phyloP scores from a whole-genome alignment of 2,797 vertebrate species.

The Tokudaia tokunoshimensis region DNA sequence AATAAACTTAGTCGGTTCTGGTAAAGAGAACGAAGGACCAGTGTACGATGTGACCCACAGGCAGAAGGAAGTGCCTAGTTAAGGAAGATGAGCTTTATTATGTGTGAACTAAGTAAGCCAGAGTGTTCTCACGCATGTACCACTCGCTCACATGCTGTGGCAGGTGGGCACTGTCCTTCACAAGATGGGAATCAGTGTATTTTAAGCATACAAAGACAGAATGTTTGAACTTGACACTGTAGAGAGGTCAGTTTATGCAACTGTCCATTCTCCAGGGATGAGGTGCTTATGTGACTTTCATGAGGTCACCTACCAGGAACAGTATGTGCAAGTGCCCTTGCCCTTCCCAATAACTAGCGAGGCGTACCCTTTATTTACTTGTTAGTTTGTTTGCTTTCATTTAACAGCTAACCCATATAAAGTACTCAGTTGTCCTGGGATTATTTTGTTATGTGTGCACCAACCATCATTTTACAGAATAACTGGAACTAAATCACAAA shows the following conservation, averaged over 20 bases:
- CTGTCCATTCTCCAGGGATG: neutral
- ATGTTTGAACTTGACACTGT: conserved; percentile 6
- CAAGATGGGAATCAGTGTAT: neutral
- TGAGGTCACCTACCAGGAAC: neutral
- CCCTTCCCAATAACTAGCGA: neutral
- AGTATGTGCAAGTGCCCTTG: neutral
- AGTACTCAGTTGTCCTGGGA: neutral
- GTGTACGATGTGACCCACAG: neutral
- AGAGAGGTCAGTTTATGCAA: neutral
- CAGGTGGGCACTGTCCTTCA: neutral
- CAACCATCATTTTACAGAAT: neutral
- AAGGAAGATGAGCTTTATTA: conserved; percentile 29
- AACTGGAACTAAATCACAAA: neutral
- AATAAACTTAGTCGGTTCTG: conserved; percentile 23
- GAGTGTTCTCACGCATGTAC: conserved; percentile 11
- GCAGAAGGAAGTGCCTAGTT: conserved; percentile 10
- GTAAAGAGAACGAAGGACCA: neutral
- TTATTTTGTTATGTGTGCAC: neutral
- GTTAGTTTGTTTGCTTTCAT: neutral
- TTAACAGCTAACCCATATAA: neutral
- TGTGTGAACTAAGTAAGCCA: conserved; percentile 53
- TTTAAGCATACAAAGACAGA: neutral
- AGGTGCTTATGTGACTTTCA: neutral
- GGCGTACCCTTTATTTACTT: neutral
- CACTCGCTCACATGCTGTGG: neutral